phyloP scores from a whole-genome alignment of 2,797 vertebrate species.

The Erethizon dorsatum region DNA sequence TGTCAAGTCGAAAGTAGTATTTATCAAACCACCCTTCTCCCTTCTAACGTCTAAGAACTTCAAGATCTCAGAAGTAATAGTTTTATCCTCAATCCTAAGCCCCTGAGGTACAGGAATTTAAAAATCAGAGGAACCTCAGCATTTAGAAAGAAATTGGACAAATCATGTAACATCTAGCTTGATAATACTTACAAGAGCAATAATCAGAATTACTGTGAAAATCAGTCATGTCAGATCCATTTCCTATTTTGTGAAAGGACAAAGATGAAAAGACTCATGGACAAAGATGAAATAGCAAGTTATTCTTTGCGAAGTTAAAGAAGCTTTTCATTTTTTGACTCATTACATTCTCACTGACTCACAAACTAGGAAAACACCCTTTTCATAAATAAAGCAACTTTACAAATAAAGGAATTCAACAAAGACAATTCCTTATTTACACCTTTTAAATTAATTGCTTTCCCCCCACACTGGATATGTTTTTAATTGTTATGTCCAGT shows the following conservation, averaged over 20 bases:
- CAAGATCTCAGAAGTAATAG: background rate
- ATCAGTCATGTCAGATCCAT: slow-evolving; percentile 20
- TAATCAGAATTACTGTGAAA: slow-evolving; percentile 58
- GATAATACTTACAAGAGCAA: slow-evolving; percentile 24
- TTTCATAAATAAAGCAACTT: slow-evolving; percentile 36
- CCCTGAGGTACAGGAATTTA: slow-evolving; percentile 33
- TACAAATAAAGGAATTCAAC: background rate
- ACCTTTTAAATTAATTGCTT: background rate
- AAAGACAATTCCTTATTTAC: slow-evolving; percentile 25
- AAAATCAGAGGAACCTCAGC: slow-evolving; percentile 68
- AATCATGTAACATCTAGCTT: slow-evolving; percentile 36
- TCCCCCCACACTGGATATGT: background rate
- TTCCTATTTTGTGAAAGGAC: slow-evolving; percentile 48
- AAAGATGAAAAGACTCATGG: slow-evolving; percentile 10
- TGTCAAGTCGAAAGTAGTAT: slow-evolving; percentile 18
- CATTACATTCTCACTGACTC: background rate
- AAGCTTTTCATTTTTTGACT: slow-evolving; percentile 57
- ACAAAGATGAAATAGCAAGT: slow-evolving; percentile 30
- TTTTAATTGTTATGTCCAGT: slow-evolving; percentile 10
- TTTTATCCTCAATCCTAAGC: slow-evolving; percentile 57
- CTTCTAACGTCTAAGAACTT: background rate
- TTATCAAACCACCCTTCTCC: background rate
- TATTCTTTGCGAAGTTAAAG: slow-evolving; percentile 66
- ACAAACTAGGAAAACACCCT: background rate
- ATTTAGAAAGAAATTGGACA: slow-evolving; percentile 71